Percentiles rank a stretch among this genome's conserved stretches.
Evolutionary conservation across 1,140 invertebrate species (phyloP).

Genomic region (Orchestia grillus): DNA sequence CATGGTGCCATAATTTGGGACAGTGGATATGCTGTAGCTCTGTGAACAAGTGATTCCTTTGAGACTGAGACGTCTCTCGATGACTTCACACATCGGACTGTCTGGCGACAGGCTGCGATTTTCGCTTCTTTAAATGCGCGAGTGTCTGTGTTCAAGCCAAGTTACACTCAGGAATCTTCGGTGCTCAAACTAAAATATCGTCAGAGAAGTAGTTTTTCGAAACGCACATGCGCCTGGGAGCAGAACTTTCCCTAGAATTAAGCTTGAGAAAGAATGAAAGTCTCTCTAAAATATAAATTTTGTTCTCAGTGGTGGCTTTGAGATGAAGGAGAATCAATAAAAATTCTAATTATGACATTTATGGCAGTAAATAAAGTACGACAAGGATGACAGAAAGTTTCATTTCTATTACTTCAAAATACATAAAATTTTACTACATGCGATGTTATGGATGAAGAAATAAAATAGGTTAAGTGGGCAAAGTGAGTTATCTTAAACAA

Average conservation of each 20-base stretch:
- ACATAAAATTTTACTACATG: background rate
- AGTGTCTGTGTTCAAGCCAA: too few relatives aligned
- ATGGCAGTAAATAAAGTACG: background rate
- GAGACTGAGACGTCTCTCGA: too few relatives aligned
- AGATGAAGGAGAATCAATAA: background rate
- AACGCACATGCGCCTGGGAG: background rate
- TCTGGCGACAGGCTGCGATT: too few relatives aligned
- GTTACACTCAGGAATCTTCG: background rate
- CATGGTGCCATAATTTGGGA: too few relatives aligned
- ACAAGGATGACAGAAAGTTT: background rate
- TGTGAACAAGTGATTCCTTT: too few relatives aligned
- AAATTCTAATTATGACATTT: background rate
- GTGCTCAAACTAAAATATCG: background rate
- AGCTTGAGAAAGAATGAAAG: background rate
- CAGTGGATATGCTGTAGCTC: too few relatives aligned
- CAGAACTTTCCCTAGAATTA: background rate
- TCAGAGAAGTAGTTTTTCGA: background rate
- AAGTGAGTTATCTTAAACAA: background rate
- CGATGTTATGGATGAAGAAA: background rate
- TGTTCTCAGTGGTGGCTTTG: background rate
- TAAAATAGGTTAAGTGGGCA: background rate
- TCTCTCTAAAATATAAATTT: background rate
- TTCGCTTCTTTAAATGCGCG: too few relatives aligned
- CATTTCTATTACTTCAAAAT: background rate
- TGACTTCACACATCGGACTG: too few relatives aligned